Evolutionary conservation across 2,888 invertebrate species (phyloP), one percentile per base, ranked within the genome.

Genomic region (Camponotus fellah): DNA sequence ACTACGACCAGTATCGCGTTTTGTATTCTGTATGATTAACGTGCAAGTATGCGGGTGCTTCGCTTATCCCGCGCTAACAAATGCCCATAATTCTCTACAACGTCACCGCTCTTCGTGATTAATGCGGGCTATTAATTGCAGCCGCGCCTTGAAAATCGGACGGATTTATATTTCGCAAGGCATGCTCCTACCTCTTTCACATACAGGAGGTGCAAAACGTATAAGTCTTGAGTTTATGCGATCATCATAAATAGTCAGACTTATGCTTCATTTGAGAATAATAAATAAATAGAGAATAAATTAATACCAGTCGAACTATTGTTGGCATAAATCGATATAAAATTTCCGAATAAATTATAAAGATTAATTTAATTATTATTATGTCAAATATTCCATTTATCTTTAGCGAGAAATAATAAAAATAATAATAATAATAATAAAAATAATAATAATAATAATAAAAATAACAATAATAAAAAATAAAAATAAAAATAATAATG

Each of bases 1-100:
- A 40, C 74, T 53, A 43, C 69, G 34, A 12, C 58, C 85, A 40
- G 60, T 62, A 82, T 79, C 72, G 77, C 86, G 60, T 80, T 86
- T 81, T 77, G 43, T 84, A 68, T 68, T 80, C 65, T 77, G 84
- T 72, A 76, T 84, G 86, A 88, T 88, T 88, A 88, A 88, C 86
- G 84, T 26, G 64, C 68, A 34, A 56, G 76, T 69, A 43, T 74
- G 64, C 65, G 71, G 68, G 80, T 58, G 88, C 71, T 69, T 83
- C 37, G 64, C 81, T 86, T 86, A 86, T 86, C 82, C 71, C 83
- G 84, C 46, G 37, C 49, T 74, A 82, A 58, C 76, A 65, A 84
- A 77, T 82, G 72, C 37, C 60, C 80, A 80, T 83, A 87, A 84
- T 74, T 84, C 74, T 77, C 60, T 21, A 43, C 46, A 80, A 80